Evolutionary conservation across 1,140 invertebrate species (phyloP).

Genomic region (Anastatus disparis): DNA sequence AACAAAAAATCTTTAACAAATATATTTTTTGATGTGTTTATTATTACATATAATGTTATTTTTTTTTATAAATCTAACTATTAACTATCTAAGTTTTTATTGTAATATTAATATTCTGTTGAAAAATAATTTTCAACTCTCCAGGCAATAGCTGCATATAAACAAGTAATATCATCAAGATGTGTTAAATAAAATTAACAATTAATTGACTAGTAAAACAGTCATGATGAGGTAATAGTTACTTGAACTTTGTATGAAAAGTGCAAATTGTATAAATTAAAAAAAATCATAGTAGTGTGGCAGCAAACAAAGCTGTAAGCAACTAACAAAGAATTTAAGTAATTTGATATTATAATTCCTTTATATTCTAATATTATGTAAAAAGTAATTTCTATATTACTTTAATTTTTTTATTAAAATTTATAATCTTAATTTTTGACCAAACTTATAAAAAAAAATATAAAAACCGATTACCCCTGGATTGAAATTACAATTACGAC

Average conservation of each 20-base stretch:
- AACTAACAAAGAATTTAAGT: slow-evolving; percentile 4
- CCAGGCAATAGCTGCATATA: slow-evolving; percentile 3
- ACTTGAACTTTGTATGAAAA: slow-evolving; percentile 3
- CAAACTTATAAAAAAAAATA: slow-evolving; percentile 11
- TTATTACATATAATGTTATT: slow-evolving; percentile 1
- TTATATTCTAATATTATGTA: too few species aligned
- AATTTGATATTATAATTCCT: not conserved
- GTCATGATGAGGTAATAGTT: slow-evolving; percentile 30
- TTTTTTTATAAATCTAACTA: too few species aligned
- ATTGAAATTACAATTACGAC: not conserved
- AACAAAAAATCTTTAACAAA: slow-evolving; percentile 27
- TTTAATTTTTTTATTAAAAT: not conserved
- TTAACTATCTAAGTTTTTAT: not conserved
- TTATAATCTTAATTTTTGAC: not conserved
- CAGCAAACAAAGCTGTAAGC: slow-evolving; percentile 8
- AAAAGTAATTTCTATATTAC: too few species aligned
- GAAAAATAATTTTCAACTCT: slow-evolving; percentile 13
- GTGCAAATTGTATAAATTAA: slow-evolving; percentile 18
- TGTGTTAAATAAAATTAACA: slow-evolving; percentile 26
- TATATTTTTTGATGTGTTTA: not conserved
- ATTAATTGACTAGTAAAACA: slow-evolving; percentile 39
- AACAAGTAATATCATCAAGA: not conserved
- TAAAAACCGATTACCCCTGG: slow-evolving; percentile 13
- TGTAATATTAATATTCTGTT: not conserved
- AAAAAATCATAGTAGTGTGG: slow-evolving; percentile 20